Evolutionary conservation across 2,888 invertebrate genomes (phyloP), one percentile per base, ranked within the genome.

Genomic region (Megastigmus dorsalis): DNA sequence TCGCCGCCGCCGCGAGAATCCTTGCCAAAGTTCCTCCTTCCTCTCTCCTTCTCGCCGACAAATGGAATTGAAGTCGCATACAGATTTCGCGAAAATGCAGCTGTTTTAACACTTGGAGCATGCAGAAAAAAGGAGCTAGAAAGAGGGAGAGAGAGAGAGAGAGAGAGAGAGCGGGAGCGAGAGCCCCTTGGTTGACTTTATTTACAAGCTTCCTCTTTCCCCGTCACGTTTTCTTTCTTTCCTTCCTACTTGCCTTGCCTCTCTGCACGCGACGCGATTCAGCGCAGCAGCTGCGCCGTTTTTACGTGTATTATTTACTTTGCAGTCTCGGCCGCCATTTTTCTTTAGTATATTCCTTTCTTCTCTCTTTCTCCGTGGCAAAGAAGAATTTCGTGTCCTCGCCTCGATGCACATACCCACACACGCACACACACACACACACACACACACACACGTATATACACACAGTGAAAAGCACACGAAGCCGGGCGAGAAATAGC

Each of bases 241-340:
- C n/a, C n/a, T n/a, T n/a, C n/a, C n/a, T n/a, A n/a, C n/a, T n/a
- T n/a, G n/a, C n/a, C n/a, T n/a, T n/a, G n/a, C 71, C 74, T 76
- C 76, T 78, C 75, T 72, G 68, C 65, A 43, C 69, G 70, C 54
- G 38, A 38, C 57, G 23, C 38, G 23, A 38, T 57, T 38, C 33
- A 57, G 71, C 63, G 43, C 55, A n/a, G n/a, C n/a, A n/a, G n/a
- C n/a, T n/a, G 45, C 59, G 36, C 48, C 59, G 26, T 38, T 45
- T 66, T 15, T n/a, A 23, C 65, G n/a, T 36, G 57, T 41, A 59
- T 74, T 79, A 76, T 78, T 79, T 79, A 71, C 72, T 74, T 74
- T 67, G 41, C 48, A 48, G n/a, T n/a, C 10, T 52, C 10, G 36
- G 30, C 33, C 7, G 59, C n/a, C 30, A 50, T 63, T 63, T 50